Base-by-base conservation (phyloP, 2,888 invertebrate species). In the Tenthredo distinguenda region DNA sequence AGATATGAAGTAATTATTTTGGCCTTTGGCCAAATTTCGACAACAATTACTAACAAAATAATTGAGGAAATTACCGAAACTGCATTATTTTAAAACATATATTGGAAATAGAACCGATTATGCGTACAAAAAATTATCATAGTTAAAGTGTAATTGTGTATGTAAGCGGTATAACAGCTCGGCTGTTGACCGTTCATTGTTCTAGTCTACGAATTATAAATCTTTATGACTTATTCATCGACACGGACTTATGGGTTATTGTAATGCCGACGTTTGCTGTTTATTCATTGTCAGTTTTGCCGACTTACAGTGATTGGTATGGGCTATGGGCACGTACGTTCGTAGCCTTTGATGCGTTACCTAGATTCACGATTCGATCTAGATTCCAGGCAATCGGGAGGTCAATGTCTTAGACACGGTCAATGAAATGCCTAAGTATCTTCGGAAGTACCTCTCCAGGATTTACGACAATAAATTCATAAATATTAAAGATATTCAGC, bases 131-230 rank as follows among this genome's bases (percentile, higher is more conserved):
- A 34, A 34, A 12, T 26, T 34, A 71, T 71, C 12, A 74, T 43
- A 10, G 10, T 5, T 74, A 10, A 10, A 18, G 6, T 31, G 40
- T 26, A 74, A 18, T 43, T 74, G 10, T 21, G n/a, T 74, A 74
- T 18, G 40, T 21, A 74, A n/a, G 72, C 15, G 15, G 43, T 74
- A 15, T 21, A 74, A 43, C 40, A 74, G 72, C 72, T 10, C n/a
- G 40, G 43, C 43, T 74, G 62, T 81, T 58, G 21, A 81, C 81
- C 81, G 81, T 81, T 81, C 43, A 62, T 81, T 81, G 81, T 81
- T 81, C 26, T 77, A 77, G 31, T 77, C 34, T 77, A 50, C 55
- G 81, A 81, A 62, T 81, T 62, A 62, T 12, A 81, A 81, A 58
- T n/a, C 40, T 58, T 62, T 62, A 81, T 62, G 81, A 62, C 58